Conservation (phyloP, 2,113 vertebrate genomes). For the Sturnus vulgaris region DNA sequence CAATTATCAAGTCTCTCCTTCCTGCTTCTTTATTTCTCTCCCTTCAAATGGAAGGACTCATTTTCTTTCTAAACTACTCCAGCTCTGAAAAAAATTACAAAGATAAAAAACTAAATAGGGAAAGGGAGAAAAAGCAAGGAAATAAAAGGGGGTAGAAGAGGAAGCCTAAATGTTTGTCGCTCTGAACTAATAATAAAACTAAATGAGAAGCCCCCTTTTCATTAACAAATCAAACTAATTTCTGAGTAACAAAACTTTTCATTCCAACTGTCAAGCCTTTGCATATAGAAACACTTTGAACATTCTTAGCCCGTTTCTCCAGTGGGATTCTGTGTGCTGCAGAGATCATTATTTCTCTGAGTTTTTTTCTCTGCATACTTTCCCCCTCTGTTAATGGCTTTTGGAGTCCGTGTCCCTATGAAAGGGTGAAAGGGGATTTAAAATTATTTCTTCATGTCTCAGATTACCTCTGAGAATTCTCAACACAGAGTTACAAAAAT, state of each 20-base stretch:
- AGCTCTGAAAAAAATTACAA: conserved; percentile 6
- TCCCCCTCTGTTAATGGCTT: neutral
- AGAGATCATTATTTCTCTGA: neutral
- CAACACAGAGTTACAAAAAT: neutral
- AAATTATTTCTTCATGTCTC: neutral
- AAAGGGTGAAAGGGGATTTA: neutral
- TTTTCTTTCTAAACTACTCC: neutral
- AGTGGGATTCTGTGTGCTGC: neutral
- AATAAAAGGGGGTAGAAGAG: neutral
- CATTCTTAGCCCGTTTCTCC: neutral
- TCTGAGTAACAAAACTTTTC: neutral
- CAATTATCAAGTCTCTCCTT: neutral
- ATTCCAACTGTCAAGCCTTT: neutral
- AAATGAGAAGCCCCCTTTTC: neutral
- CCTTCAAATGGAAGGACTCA: neutral
- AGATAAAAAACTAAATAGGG: neutral
- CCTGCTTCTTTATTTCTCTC: neutral
- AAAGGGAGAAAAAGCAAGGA: neutral
- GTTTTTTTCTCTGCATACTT: neutral
- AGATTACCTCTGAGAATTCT: neutral
- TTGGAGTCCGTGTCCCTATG: neutral
- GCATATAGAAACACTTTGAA: neutral
- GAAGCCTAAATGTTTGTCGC: neutral
- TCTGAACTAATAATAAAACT: conserved; percentile 5
- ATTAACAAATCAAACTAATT: conserved; percentile 8